Percentiles rank a stretch among this genome's conserved stretches.
These are phyloP conservation scores for Echinometra lucunter DNA, from an alignment of 53 echinoderm and acorn worm species.

Conservation along the genomic window DNA sequence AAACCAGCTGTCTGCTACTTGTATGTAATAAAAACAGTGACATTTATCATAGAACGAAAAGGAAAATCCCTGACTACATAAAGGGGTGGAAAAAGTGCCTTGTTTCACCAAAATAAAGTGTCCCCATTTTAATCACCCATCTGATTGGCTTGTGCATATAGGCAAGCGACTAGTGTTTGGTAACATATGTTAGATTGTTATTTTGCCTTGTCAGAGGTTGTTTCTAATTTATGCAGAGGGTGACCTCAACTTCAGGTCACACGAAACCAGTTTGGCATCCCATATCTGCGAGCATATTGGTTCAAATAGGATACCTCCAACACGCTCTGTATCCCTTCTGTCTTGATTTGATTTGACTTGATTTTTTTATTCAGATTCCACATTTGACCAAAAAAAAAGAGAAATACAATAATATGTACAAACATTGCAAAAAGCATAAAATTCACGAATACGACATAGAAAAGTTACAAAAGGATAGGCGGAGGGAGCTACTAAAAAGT, in stretches of 20 bases:
- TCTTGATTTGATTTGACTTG: too few relatives aligned
- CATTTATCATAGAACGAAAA: neutral
- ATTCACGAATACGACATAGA: too few relatives aligned
- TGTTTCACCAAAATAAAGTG: neutral
- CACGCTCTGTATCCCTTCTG: too few relatives aligned
- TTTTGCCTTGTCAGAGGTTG: neutral
- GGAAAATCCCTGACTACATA: neutral
- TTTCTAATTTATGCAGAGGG: slow-evolving; percentile 34
- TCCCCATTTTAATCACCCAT: neutral
- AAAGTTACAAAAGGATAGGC: too few relatives aligned
- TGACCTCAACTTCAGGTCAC: slow-evolving; percentile 38
- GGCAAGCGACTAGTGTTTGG: slow-evolving; percentile 54
- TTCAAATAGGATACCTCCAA: neutral
- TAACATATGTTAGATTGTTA: slow-evolving; percentile 40
- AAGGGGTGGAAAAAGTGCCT: neutral
- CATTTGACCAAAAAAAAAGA: too few relatives aligned
- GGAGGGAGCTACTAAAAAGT: too few relatives aligned
- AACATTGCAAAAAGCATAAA: too few relatives aligned
- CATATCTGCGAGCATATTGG: neutral
- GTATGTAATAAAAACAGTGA: too few relatives aligned
- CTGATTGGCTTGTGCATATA: neutral
- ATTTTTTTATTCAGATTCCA: too few relatives aligned
- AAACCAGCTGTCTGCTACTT: too few relatives aligned
- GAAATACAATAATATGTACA: too few relatives aligned
- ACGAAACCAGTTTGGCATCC: neutral